A percentile compares a stretch with the other conserved stretches of the same genome.
Evolutionary conservation across 37 sponge, comb jelly and placozoan genomes (phyloP).

Genomic region (Oscarella lobularis): DNA sequence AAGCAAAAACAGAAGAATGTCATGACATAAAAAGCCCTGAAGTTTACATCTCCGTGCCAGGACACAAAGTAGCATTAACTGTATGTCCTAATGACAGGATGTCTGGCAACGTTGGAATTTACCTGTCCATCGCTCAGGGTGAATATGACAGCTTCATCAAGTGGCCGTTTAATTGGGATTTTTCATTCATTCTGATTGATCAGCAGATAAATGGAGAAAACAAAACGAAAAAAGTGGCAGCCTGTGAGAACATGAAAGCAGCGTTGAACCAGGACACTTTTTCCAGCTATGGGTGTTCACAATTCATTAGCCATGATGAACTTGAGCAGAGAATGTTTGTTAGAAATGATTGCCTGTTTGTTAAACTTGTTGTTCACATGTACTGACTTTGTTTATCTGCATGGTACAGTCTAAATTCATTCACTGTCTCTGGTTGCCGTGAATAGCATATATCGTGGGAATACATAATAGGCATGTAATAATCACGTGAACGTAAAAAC

Average conservation of each 20-base stretch:
- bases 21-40: not conserved
- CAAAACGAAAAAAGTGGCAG: conserved; percentile 5
- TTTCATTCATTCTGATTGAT: conserved; percentile 31
- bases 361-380: too few species aligned
- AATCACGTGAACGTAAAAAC: too few species aligned
- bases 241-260: not conserved
- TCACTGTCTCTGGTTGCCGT: too few species aligned
- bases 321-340: not conserved
- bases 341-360: not conserved
- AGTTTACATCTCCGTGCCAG: not conserved
- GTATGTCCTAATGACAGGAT: not conserved
- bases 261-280: not conserved
- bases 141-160: conserved; percentile 49
- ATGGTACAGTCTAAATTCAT: too few species aligned
- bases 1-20: not conserved
- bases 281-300: too few species aligned
- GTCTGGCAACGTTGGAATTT: not conserved
- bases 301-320: too few species aligned
- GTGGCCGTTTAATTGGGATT: conserved; percentile 27
- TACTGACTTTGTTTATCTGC: too few species aligned
- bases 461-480: too few species aligned
- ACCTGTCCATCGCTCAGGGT: conserved; percentile 2
- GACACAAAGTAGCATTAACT: not conserved
- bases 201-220: too few species aligned
- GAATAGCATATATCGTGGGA: too few species aligned